Evolutionary conservation across 2,888 invertebrate genomes (phyloP).

Genomic region (Pterostichus madidus): DNA sequence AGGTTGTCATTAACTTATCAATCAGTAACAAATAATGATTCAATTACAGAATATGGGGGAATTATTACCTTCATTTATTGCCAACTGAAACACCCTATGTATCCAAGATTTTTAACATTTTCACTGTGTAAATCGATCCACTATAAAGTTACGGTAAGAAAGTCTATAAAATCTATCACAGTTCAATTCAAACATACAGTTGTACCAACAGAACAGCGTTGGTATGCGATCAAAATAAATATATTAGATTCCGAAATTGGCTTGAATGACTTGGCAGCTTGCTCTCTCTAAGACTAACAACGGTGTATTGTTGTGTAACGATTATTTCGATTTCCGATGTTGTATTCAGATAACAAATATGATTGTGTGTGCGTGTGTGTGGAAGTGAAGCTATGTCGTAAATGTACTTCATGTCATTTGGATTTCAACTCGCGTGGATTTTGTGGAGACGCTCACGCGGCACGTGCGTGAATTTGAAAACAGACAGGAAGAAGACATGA

Average conservation of each 20-base stretch:
- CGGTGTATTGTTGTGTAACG: background rate
- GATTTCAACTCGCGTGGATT: slow-evolving; percentile 2
- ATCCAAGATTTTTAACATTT: too few relatives aligned
- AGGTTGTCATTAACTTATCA: too few relatives aligned
- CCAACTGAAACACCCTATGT: too few relatives aligned
- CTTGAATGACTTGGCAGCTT: background rate
- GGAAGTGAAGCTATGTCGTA: background rate
- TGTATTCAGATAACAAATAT: background rate
- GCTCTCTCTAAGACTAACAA: background rate
- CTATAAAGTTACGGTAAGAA: too few relatives aligned
- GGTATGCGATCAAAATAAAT: background rate
- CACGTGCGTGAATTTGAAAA: too few relatives aligned
- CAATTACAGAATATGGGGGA: too few relatives aligned
- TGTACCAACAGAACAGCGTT: background rate
- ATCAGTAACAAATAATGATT: too few relatives aligned
- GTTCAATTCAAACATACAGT: too few relatives aligned
- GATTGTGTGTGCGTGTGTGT: slow-evolving; percentile 5
- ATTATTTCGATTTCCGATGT: slow-evolving; percentile 10
- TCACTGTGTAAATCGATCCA: too few relatives aligned
- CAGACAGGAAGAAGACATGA: background rate
- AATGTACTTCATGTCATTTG: background rate
- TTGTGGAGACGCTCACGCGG: background rate
- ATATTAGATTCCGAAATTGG: slow-evolving; percentile 14
- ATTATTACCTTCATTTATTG: too few relatives aligned
- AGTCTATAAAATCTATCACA: too few relatives aligned